These are phyloP conservation scores for Pelosia muscerda DNA, from an alignment of 2,888 invertebrate genomes.

Conservation along the genomic window DNA sequence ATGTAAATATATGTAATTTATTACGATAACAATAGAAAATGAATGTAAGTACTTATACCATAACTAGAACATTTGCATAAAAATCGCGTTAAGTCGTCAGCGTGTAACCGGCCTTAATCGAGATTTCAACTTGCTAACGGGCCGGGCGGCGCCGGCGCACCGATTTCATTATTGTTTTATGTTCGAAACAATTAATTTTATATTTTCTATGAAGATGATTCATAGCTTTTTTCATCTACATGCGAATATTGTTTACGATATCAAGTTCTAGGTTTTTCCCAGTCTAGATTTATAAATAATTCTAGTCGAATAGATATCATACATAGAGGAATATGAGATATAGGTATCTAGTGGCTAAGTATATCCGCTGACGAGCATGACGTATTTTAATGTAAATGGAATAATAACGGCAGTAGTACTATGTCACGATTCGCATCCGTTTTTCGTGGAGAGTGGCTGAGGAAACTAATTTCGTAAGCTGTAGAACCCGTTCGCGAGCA, in stretches of 20 bases:
- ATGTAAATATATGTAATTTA: too few species aligned
- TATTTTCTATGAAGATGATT: conserved; percentile 54
- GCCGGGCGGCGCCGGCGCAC: conserved; percentile 60
- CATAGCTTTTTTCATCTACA: conserved; percentile 38
- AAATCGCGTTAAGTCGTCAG: conserved; percentile 27
- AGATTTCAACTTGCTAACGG: conserved; percentile 57
- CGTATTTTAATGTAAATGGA: background rate
- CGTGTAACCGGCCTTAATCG: conserved; percentile 39
- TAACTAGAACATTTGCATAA: conserved; percentile 8
- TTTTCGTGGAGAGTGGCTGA: too few species aligned
- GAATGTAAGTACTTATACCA: background rate
- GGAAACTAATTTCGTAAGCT: too few species aligned
- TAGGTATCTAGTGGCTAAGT: background rate
- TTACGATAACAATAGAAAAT: background rate
- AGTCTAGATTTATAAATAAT: conserved; percentile 16
- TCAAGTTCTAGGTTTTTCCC: conserved; percentile 20
- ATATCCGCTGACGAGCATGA: background rate
- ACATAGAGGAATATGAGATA: background rate
- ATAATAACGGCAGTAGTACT: too few species aligned
- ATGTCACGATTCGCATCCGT: too few species aligned
- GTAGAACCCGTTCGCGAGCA: too few species aligned
- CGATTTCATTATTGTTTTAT: conserved; percentile 68
- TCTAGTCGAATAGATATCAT: conserved; percentile 18
- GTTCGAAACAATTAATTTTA: conserved; percentile 69
- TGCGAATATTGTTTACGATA: conserved; percentile 32